These are phyloP conservation scores for Avahi laniger DNA, from an alignment of 2,797 vertebrate species.

Conservation along the genomic window DNA sequence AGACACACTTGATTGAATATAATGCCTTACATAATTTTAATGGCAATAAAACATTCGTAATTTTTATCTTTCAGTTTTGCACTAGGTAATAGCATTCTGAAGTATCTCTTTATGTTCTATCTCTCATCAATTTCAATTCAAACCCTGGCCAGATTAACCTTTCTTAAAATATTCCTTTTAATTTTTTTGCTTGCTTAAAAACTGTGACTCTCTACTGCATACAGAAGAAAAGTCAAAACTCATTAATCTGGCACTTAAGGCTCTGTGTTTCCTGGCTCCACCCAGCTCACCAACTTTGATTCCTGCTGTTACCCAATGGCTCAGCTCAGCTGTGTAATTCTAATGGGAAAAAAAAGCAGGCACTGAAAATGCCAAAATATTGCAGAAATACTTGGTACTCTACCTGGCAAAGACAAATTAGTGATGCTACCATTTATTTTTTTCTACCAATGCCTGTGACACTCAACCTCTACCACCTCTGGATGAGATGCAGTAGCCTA, in stretches of 20 bases:
- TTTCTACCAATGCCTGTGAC: not conserved
- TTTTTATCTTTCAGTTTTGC: slow-evolving; percentile 20
- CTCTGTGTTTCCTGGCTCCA: not conserved
- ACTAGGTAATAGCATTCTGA: not conserved
- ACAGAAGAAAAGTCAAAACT: slow-evolving; percentile 22
- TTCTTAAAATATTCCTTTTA: slow-evolving; percentile 33
- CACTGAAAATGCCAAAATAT: slow-evolving; percentile 25
- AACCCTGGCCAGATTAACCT: not conserved
- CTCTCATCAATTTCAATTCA: slow-evolving; percentile 16
- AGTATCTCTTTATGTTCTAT: not conserved
- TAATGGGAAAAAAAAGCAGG: not conserved
- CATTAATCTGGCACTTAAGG: not conserved
- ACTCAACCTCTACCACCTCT: not conserved
- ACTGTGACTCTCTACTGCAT: not conserved
- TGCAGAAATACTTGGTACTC: not conserved
- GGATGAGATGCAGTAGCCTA: not conserved
- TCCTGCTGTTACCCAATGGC: not conserved
- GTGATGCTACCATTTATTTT: not conserved
- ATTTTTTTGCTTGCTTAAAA: slow-evolving; percentile 16
- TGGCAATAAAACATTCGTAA: slow-evolving; percentile 6
- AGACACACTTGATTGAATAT: slow-evolving; percentile 47
- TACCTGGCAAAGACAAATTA: not conserved
- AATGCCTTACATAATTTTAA: slow-evolving; percentile 33
- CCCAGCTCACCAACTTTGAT: not conserved
- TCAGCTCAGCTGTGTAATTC: not conserved